phyloP scores from a whole-genome alignment of 2,113 vertebrate species.

The Thalassoma bifasciatum region DNA sequence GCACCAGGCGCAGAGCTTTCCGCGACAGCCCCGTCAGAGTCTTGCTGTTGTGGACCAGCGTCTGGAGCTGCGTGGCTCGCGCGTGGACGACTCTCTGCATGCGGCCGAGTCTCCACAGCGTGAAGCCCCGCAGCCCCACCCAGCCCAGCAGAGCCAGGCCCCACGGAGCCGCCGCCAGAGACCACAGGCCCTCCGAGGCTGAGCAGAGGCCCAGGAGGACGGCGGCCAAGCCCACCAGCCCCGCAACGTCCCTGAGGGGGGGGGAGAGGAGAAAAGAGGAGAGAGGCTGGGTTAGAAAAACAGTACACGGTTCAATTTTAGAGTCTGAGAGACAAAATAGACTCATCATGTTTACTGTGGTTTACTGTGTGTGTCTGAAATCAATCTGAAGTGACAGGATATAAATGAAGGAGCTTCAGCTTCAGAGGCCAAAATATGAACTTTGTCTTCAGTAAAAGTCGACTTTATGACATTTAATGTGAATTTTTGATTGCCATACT shows the following conservation, averaged over 20 bases:
- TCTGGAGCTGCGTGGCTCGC: conserved; percentile 84
- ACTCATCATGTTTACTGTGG: no score
- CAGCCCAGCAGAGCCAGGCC: conserved; percentile 79
- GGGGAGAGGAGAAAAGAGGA: conserved; percentile 19
- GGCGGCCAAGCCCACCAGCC: conserved; percentile 88
- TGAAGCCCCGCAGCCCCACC: conserved; percentile 75
- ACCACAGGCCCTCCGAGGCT: conserved; percentile 81
- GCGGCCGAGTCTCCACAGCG: conserved; percentile 86
- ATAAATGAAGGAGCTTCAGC: no score
- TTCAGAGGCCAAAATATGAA: no score
- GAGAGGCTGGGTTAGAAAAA: not conserved
- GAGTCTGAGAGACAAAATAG: no score
- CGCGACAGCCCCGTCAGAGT: conserved; percentile 93
- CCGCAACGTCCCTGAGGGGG: conserved; percentile 87
- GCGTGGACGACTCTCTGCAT: conserved; percentile 86
- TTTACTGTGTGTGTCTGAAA: no score
- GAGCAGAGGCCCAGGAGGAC: conserved; percentile 84
- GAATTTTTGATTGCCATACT: no score
- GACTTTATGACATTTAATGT: no score
- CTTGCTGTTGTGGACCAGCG: conserved; percentile 88
- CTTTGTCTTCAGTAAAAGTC: no score
- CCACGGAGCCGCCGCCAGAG: conserved; percentile 59
- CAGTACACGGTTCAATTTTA: not conserved
- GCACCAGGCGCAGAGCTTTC: conserved; percentile 94
- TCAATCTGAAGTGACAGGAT: no score